These are phyloP conservation scores for Pelagia noctiluca DNA, from an alignment of 30 jellyfish, hydroid and myxozoan genomes.

Conservation along the genomic window DNA sequence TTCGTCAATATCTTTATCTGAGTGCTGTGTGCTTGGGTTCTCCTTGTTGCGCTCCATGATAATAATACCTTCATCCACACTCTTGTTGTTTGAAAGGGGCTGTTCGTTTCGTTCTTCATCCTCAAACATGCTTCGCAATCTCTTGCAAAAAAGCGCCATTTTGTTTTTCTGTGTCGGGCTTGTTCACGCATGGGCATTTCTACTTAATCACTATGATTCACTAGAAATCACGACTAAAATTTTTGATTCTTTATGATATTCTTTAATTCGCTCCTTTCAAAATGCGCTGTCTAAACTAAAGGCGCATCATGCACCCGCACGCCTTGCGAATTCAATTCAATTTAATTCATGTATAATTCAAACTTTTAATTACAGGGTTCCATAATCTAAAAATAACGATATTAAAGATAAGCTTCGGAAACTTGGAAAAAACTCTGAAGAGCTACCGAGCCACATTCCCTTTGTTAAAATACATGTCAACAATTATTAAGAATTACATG, in stretches of 20 bases:
- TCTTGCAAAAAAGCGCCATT: no score
- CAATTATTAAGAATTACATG: no score
- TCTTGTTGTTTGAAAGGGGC: no score
- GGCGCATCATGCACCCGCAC: not conserved
- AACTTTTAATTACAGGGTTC: no score
- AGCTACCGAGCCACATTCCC: no score
- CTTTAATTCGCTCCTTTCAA: constrained; percentile 14
- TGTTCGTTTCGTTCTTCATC: no score
- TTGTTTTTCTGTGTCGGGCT: constrained; percentile 3
- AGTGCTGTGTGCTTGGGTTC: not conserved
- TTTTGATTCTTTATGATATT: not conserved
- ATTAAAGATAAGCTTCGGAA: no score
- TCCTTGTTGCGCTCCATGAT: not conserved
- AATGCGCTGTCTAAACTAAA: constrained; percentile 35
- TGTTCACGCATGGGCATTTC: not conserved
- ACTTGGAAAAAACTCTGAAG: no score
- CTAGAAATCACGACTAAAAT: not conserved
- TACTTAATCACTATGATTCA: not conserved
- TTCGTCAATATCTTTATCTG: constrained; percentile 1
- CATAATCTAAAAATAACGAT: no score
- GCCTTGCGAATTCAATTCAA: not conserved
- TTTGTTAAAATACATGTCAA: no score
- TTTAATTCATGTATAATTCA: no score
- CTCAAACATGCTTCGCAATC: no score
- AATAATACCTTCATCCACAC: not conserved